A percentile compares a stretch with the other conserved stretches of the same genome.
phyloP scores from a whole-genome alignment of 2,113 vertebrate genomes.

The Malurus melanocephalus region DNA sequence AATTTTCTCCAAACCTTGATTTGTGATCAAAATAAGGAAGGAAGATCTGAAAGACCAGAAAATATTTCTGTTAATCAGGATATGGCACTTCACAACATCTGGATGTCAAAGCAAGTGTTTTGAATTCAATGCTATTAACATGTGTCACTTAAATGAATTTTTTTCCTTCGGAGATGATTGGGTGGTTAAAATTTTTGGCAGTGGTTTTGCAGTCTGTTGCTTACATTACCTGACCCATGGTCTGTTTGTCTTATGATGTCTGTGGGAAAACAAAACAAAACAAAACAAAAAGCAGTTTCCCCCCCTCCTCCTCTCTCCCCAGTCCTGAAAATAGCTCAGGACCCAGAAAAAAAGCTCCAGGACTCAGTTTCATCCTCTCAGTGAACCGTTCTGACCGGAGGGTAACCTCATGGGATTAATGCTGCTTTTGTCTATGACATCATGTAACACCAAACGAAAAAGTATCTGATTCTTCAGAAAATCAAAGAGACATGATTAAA shows the following conservation, averaged over 20 bases:
- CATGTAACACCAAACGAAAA: slow-evolving; percentile 8
- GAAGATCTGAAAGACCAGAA: slow-evolving; percentile 63
- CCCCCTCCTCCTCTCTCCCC: neutral
- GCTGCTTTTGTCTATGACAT: slow-evolving; percentile 29
- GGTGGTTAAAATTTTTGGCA: slow-evolving; percentile 64
- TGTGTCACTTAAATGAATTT: slow-evolving; percentile 67
- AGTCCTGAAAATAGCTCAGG: slow-evolving; percentile 47
- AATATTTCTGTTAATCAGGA: slow-evolving; percentile 59
- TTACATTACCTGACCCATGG: slow-evolving; percentile 71
- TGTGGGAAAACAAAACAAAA: slow-evolving; percentile 65
- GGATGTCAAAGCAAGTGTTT: slow-evolving; percentile 66
- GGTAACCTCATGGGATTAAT: slow-evolving; percentile 22
- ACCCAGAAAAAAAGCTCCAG: slow-evolving; percentile 31
- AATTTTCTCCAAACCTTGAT: slow-evolving; percentile 68
- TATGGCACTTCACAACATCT: slow-evolving; percentile 64
- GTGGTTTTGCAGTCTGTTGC: slow-evolving; percentile 44
- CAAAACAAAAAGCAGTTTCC: neutral
- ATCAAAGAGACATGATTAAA: slow-evolving; percentile 25
- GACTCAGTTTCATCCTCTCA: slow-evolving; percentile 20
- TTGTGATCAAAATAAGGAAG: slow-evolving; percentile 66
- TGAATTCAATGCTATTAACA: slow-evolving; percentile 58
- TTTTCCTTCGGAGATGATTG: slow-evolving; percentile 55
- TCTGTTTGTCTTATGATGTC: slow-evolving; percentile 57
- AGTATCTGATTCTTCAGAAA: slow-evolving; percentile 16
- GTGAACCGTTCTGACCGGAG: slow-evolving; percentile 24